phyloP scores from a whole-genome alignment of 2,888 invertebrate genomes.

The Abrostola triplasia region DNA sequence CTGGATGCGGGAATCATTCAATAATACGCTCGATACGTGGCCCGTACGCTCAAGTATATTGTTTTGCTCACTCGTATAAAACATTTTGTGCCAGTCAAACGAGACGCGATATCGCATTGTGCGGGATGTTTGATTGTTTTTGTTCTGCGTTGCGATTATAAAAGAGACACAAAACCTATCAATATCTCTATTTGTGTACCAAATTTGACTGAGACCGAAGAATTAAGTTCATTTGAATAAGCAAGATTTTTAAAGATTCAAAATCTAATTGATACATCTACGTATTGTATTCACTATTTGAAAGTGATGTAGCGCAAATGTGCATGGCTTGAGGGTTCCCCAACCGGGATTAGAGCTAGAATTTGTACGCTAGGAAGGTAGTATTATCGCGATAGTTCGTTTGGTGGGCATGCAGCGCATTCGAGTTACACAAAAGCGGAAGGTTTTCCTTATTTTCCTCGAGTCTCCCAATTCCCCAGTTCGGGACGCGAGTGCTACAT shows the following conservation, averaged over 20 bases:
- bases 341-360: constrained; percentile 51
- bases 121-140: constrained; percentile 8
- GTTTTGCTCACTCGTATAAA: constrained; percentile 37
- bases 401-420: constrained; percentile 64
- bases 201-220: constrained; percentile 53
- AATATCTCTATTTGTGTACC: constrained; percentile 26
- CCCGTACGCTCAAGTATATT: constrained; percentile 40
- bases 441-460: constrained; percentile 73
- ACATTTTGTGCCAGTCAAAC: constrained; percentile 10
- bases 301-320: constrained; percentile 60
- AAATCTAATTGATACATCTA: constrained; percentile 61
- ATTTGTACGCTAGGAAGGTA: constrained; percentile 60
- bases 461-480: constrained; percentile 67
- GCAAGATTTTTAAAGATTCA: too few relatives aligned
- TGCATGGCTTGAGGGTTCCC: constrained; percentile 46
- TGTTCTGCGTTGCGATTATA: constrained; percentile 16
- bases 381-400: constrained; percentile 64
- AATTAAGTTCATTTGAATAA: constrained; percentile 59
- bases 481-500: constrained; percentile 76
- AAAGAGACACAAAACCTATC: constrained; percentile 19
- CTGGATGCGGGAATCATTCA: constrained; percentile 68
- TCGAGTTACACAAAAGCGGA: constrained; percentile 69
- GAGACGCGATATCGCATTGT: constrained; percentile 2
- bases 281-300: constrained; percentile 60
- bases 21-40: constrained; percentile 60